These are phyloP conservation scores for Megaceryle alcyon DNA, from an alignment of 2,797 vertebrate genomes.

Conservation along the genomic window DNA sequence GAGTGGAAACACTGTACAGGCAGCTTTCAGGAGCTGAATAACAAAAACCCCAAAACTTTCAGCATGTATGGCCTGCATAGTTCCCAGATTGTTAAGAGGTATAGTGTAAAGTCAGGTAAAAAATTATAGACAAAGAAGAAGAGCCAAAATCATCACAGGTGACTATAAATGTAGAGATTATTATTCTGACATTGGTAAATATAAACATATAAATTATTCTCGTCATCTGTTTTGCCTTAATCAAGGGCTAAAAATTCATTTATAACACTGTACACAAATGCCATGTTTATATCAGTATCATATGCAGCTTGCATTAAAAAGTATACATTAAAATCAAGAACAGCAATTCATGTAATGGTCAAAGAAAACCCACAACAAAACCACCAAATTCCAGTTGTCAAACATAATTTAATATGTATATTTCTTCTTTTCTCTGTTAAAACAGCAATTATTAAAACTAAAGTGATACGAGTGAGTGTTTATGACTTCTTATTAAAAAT, in stretches of 20 bases:
- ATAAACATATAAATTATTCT: conserved; percentile 61
- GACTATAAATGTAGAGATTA: conserved; percentile 23
- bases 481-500: conserved; percentile 83
- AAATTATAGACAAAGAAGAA: background rate
- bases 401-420: conserved; percentile 98
- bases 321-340: conserved; percentile 82
- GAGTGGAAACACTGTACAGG: conserved; percentile 11
- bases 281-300: conserved; percentile 79
- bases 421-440: conserved; percentile 82
- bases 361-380: conserved; percentile 95
- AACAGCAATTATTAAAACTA: conserved; percentile 90
- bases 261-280: conserved; percentile 85
- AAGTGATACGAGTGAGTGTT: conserved; percentile 84
- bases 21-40: background rate
- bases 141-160: conserved; percentile 7
- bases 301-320: conserved; percentile 81
- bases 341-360: conserved; percentile 93
- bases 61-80: background rate
- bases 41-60: background rate
- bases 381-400: conserved; percentile 94
- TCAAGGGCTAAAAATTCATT: conserved; percentile 78
- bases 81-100: background rate
- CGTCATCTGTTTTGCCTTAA: conserved; percentile 80
- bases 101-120: background rate
- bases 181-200: conserved; percentile 48